A percentile compares a stretch with the other conserved stretches of the same genome.
phyloP scores from a whole-genome alignment of 2,888 invertebrate genomes.

The Isotomurus palustris region DNA sequence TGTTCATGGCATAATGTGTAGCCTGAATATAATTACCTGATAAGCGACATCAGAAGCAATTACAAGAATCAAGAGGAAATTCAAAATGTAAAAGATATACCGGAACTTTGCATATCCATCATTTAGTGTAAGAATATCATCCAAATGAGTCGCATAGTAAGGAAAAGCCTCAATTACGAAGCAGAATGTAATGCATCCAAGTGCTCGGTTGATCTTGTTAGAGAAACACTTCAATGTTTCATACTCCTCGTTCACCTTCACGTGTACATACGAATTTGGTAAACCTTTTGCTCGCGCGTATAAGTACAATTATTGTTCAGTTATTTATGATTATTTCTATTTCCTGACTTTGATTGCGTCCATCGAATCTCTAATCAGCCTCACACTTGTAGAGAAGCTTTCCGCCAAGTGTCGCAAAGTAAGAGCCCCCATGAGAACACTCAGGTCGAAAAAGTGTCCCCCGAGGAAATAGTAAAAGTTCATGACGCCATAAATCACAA shows the following conservation, averaged over 20 bases:
- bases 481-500: not conserved
- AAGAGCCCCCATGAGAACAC: conserved; percentile 3
- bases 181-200: conserved; percentile 9
- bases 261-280: too few species aligned
- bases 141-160: conserved; percentile 15
- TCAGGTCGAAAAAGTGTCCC: conserved; percentile 6
- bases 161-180: conserved; percentile 13
- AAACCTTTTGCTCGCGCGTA: too few species aligned
- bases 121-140: conserved; percentile 11
- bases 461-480: conserved; percentile 5
- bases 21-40: not conserved
- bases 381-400: too few species aligned
- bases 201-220: conserved; percentile 9
- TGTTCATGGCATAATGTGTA: too few species aligned
- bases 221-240: not conserved
- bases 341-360: too few species aligned
- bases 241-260: conserved; percentile 1
- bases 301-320: too few species aligned
- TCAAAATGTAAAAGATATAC: conserved; percentile 10
- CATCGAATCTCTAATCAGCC: not conserved
- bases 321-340: too few species aligned
- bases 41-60: conserved; percentile 1
- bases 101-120: conserved; percentile 10
- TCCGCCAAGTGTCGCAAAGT: not conserved
- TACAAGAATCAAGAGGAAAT: conserved; percentile 10